Evolutionary conservation across 1,140 invertebrate species (phyloP).

Genomic region (Scaptomyza graminum): DNA sequence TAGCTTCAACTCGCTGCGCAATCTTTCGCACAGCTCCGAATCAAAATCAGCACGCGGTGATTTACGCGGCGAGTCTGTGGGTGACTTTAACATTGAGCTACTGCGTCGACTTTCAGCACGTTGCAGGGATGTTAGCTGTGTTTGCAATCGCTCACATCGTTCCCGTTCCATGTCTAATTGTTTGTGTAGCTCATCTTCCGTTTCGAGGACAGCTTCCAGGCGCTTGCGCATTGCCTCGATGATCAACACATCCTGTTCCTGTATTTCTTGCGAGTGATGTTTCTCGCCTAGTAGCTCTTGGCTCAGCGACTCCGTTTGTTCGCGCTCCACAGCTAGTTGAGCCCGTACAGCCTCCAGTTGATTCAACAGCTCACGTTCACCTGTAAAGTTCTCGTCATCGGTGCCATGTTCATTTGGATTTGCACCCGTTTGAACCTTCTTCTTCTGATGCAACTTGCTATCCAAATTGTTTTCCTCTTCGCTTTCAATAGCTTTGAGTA

Average conservation of each 20-base stretch:
- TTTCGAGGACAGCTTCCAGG: slow-evolving; percentile 86
- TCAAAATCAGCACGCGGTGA: slow-evolving; percentile 79
- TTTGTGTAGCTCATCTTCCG: slow-evolving; percentile 87
- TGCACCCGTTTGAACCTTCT: slow-evolving; percentile 63
- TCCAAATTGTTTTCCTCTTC: slow-evolving; percentile 84
- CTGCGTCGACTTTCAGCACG: slow-evolving; percentile 73
- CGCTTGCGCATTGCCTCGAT: slow-evolving; percentile 87
- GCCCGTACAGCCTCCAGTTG: slow-evolving; percentile 80
- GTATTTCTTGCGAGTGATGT: slow-evolving; percentile 84
- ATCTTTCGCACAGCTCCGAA: slow-evolving; percentile 83
- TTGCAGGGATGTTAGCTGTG: slow-evolving; percentile 73
- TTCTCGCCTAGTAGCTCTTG: slow-evolving; percentile 85
- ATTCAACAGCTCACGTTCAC: slow-evolving; percentile 75
- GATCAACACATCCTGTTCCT: slow-evolving; percentile 87
- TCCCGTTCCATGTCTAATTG: slow-evolving; percentile 85
- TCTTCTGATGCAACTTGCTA: slow-evolving; percentile 82
- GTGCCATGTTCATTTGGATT: slow-evolving; percentile 60
- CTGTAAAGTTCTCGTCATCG: slow-evolving; percentile 78
- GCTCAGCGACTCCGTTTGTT: slow-evolving; percentile 84
- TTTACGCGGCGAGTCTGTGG: slow-evolving; percentile 73
- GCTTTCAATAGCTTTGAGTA: slow-evolving; percentile 85
- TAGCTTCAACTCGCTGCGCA: slow-evolving; percentile 85
- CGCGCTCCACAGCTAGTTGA: slow-evolving; percentile 84
- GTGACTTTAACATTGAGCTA: slow-evolving; percentile 71
- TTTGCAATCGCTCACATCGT: slow-evolving; percentile 85